phyloP scores from a whole-genome alignment of 2,797 vertebrate species.

The Chaetophractus vellerosus region DNA sequence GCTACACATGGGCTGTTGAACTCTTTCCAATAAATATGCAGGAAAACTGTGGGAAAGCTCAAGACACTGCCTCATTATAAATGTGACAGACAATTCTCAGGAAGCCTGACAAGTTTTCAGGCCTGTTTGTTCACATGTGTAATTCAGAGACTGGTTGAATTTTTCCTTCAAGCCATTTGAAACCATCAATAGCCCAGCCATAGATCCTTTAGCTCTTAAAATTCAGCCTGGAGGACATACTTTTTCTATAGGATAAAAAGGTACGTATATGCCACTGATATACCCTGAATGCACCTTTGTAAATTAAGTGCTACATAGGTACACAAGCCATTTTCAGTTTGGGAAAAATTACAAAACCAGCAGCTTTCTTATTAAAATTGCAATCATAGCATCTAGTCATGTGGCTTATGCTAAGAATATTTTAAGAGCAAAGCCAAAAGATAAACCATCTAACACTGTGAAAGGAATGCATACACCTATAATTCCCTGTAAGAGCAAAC shows the following conservation, averaged over 20 bases:
- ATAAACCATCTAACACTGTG: slow-evolving; percentile 49
- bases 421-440: not conserved
- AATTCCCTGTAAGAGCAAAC: slow-evolving; percentile 11
- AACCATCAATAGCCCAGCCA: slow-evolving; percentile 68
- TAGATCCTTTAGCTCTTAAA: slow-evolving; percentile 58
- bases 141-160: slow-evolving; percentile 48
- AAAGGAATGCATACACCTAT: not conserved
- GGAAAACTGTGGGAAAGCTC: slow-evolving; percentile 60
- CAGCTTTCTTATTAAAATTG: slow-evolving; percentile 60
- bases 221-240: slow-evolving; percentile 22
- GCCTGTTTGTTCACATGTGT: not conserved
- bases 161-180: slow-evolving; percentile 71
- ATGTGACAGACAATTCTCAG: slow-evolving; percentile 35
- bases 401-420: not conserved
- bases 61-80: slow-evolving; percentile 53
- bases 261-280: not conserved
- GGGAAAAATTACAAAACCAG: slow-evolving; percentile 41
- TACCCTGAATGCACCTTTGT: slow-evolving; percentile 20
- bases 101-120: slow-evolving; percentile 42
- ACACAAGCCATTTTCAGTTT: not conserved
- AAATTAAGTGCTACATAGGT: slow-evolving; percentile 24
- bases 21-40: not conserved
- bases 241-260: slow-evolving; percentile 54
- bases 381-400: not conserved
- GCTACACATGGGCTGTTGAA: slow-evolving; percentile 53